phyloP scores from a whole-genome alignment of 2,888 invertebrate species.

The Xestia xanthographa region DNA sequence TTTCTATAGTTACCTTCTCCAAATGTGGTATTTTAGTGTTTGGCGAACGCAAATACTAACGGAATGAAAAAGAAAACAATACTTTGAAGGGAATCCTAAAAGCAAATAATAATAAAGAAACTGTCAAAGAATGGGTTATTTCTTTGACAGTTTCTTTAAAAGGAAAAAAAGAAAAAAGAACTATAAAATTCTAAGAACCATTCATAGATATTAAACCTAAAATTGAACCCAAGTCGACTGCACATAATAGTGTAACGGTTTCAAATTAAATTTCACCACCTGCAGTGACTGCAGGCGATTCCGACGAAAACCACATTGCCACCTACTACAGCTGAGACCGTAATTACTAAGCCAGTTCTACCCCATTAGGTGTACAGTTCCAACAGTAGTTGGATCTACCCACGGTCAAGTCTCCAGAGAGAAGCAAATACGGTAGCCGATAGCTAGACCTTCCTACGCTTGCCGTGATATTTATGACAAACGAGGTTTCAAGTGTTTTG shows the following conservation, averaged over 20 bases:
- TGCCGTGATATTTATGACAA: slow-evolving; percentile 21
- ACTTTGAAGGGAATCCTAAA: background rate
- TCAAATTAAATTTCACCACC: slow-evolving; percentile 33
- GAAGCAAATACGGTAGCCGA: slow-evolving; percentile 44
- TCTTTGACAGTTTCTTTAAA: no score
- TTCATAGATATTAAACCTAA: background rate
- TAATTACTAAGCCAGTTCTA: slow-evolving; percentile 53
- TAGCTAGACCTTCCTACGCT: slow-evolving; percentile 31
- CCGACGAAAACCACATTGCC: slow-evolving; percentile 52
- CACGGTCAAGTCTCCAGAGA: slow-evolving; percentile 33
- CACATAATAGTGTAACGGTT: slow-evolving; percentile 31
- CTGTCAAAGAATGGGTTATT: no score
- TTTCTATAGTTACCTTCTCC: slow-evolving; percentile 9
- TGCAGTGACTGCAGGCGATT: slow-evolving; percentile 24
- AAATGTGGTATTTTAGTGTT: background rate
- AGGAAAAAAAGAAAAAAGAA: no score
- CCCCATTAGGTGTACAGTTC: slow-evolving; percentile 54
- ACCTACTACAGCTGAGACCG: slow-evolving; percentile 43
- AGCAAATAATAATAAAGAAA: background rate
- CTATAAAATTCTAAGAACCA: background rate
- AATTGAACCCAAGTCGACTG: slow-evolving; percentile 13
- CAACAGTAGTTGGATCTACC: slow-evolving; percentile 41
- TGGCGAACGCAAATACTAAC: background rate
- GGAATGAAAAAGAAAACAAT: background rate
- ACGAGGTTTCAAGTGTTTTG: slow-evolving; percentile 13